phyloP scores from a whole-genome alignment of 35 echinoderm and acorn worm genomes.

The Apostichopus japonicus region DNA sequence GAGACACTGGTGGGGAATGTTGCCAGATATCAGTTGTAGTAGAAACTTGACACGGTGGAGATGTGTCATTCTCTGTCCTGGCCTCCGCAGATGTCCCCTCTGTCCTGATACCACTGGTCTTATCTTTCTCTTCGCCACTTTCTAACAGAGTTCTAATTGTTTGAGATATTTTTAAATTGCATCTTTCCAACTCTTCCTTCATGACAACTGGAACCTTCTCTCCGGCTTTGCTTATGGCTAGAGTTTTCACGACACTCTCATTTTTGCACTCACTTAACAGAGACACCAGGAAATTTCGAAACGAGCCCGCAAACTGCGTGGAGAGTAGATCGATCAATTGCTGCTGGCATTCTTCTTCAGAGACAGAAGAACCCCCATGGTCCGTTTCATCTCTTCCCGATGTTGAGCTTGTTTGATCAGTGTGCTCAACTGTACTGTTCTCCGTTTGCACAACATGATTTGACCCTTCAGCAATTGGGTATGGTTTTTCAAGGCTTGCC shows the following conservation, averaged over 20 bases:
- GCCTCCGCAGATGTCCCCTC: background rate
- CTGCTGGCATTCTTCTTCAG: slow-evolving; percentile 20
- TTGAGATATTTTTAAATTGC: slow-evolving; percentile 50
- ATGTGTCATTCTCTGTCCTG: slow-evolving; percentile 45
- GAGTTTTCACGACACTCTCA: slow-evolving; percentile 14
- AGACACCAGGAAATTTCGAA: slow-evolving; percentile 36
- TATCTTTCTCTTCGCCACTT: slow-evolving; percentile 31
- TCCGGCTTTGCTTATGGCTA: slow-evolving; percentile 33
- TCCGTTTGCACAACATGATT: background rate
- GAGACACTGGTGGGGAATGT: slow-evolving; percentile 30
- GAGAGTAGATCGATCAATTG: slow-evolving; percentile 40
- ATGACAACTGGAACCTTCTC: slow-evolving; percentile 27
- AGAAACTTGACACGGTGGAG: slow-evolving; percentile 55
- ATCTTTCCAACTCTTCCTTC: slow-evolving; percentile 49
- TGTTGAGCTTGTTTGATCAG: background rate
- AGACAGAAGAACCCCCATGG: background rate
- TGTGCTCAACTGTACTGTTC: background rate
- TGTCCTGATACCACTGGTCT: background rate
- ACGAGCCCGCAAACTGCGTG: slow-evolving; percentile 32
- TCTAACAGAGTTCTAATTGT: slow-evolving; percentile 40
- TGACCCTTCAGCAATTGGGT: slow-evolving; percentile 14
- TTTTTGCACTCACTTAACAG: slow-evolving; percentile 47
- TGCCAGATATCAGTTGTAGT: slow-evolving; percentile 50
- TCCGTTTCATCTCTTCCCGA: background rate
- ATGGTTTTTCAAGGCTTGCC: slow-evolving; percentile 36